A percentile compares a stretch with the other conserved stretches of the same genome.
Conservation (phyloP, 2,113 vertebrate species). For the Pitta sordida region DNA sequence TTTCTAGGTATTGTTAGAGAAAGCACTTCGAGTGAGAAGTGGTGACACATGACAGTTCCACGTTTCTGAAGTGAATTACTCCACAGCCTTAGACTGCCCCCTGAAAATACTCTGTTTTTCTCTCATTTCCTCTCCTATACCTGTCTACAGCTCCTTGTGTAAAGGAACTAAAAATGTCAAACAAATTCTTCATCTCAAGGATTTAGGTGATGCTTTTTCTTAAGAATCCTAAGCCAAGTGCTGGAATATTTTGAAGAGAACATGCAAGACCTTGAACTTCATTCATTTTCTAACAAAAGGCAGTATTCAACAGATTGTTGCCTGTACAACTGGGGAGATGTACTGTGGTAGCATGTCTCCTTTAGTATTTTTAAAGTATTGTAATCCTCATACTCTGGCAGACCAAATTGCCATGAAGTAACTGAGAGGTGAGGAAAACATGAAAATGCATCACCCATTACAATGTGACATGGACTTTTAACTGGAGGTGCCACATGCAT, state of each 20-base stretch:
- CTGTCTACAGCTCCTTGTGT: neutral
- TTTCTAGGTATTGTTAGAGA: conserved; percentile 18
- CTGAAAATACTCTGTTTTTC: conserved; percentile 39
- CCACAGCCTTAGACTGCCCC: neutral
- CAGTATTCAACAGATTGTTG: neutral
- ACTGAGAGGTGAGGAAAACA: neutral
- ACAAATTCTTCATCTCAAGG: neutral
- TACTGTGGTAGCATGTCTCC: neutral
- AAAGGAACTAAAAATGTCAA: neutral
- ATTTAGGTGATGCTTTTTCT: neutral
- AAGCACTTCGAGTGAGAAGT: conserved; percentile 36
- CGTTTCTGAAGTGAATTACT: conserved; percentile 16
- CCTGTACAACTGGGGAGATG: neutral
- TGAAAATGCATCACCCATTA: neutral
- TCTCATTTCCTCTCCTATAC: conserved; percentile 13
- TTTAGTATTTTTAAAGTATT: neutral
- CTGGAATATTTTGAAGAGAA: neutral
- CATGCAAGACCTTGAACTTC: neutral
- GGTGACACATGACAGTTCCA: neutral
- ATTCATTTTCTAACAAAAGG: neutral
- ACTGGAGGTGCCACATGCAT: neutral
- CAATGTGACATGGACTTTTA: neutral
- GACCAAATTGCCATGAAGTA: neutral
- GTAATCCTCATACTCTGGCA: neutral
- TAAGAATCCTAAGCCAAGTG: neutral